Evolutionary conservation across 2,888 invertebrate species (phyloP), one percentile per base, ranked within the genome.

Genomic region (Spodoptera littoralis): DNA sequence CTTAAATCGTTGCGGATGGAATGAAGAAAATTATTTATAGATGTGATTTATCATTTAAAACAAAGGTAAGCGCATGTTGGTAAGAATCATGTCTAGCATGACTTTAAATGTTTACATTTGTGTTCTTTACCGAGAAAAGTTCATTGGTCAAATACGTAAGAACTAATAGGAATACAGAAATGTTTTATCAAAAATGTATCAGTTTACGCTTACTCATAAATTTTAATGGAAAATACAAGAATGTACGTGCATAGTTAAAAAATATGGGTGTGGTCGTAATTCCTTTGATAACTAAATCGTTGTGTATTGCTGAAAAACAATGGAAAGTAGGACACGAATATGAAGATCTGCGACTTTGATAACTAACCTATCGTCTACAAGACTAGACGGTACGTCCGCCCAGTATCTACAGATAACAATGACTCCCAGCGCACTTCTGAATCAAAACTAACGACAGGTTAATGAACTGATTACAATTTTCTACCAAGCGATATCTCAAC

Each of bases 391-490:
- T 51, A 54, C 11, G 9, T 27, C 22, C 5, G 13, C 24, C 36
- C 42, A 60, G 30, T 56, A 58, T 66, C 51, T 49, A 56, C n/a
- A 47, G 60, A 73, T 73, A 73, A 73, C 51, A 56, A 54, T 47
- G 44, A 48, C 42, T 18, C 44, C 56, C 43, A 56, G 13, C 54
- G 50, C 48, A 64, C 46, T 13, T 55, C 8, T n/a, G 42, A 70
- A 73, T 60, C 55, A 53, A 67, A 70, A 53, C 56, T 62, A 61
- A 62, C 60, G 42, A 42, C 45, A 61, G 70, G 74, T 73, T 73
- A 71, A 73, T 71, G 69, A 73, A 68, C 70, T 69, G 70, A 73
- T 73, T 68, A 68, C 47, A 56, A 60, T 59, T 36, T 36, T 8
- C 9, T 36, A 36, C 36, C 36, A 36, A 36, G 36, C 36, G 36